Percentiles rank a stretch among this genome's conserved stretches.
Conservation (phyloP, 2,888 invertebrate genomes). For the Muscina levida region DNA sequence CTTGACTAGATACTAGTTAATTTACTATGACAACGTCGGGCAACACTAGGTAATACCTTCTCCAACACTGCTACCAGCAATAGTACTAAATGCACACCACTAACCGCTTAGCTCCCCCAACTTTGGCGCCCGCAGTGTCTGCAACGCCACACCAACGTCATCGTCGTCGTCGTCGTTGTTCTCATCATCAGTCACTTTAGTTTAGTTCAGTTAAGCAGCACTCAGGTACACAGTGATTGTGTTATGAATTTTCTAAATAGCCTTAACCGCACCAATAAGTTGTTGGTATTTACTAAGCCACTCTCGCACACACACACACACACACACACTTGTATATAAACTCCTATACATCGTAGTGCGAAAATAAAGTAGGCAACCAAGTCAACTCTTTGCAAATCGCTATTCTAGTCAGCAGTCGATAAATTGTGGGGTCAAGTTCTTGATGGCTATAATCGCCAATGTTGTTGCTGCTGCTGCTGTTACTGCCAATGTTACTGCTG, state of each 20-base stretch:
- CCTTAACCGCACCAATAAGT: slow-evolving; percentile 48
- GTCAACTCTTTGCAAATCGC: no score
- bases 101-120: no score
- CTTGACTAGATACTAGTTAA: slow-evolving; percentile 22
- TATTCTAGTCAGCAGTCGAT: slow-evolving; percentile 38
- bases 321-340: not conserved
- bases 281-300: slow-evolving; percentile 38
- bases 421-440: slow-evolving; percentile 63
- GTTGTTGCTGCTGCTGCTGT: not conserved
- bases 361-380: no score
- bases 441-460: slow-evolving; percentile 10
- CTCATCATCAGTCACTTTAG: not conserved
- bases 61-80: no score
- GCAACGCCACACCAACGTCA: not conserved
- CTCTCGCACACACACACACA: not conserved
- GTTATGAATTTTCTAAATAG: slow-evolving; percentile 3
- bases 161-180: not conserved
- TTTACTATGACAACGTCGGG: slow-evolving; percentile 31
- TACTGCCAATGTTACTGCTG: not conserved
- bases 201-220: slow-evolving; percentile 31
- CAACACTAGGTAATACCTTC: not conserved
- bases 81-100: no score
- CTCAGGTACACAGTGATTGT: slow-evolving; percentile 7
- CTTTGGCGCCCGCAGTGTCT: no score
- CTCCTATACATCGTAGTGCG: no score